Base-by-base conservation (phyloP, 2,113 vertebrate genomes). In the Tringa solitaria region DNA sequence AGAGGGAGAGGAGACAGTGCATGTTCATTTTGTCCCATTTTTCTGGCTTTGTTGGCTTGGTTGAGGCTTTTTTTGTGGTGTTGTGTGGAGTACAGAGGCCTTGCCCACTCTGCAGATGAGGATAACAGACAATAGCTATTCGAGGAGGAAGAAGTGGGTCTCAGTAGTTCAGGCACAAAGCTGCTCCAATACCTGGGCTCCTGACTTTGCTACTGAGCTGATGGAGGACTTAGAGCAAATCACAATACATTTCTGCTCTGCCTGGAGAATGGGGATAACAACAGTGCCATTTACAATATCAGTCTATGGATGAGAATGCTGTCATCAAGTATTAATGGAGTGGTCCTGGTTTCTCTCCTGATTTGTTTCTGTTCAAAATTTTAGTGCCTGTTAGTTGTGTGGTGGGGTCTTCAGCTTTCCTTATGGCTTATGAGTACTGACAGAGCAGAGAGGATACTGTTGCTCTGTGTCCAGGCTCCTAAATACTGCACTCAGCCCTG, bases 401-500 rank as follows among this genome's bases (percentile, higher is more conserved):
- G 24, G 4, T 27, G 7, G 28, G 17, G 8, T 45, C 46, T 73
- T 83, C 14, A 73, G 33, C 59, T 56, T 63, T 87, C 48, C 39
- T 79, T 74, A 60, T 51, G 60, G 32, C 19, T 77, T 67, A 23
- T 20, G 0, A 50, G 35, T 35, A 28, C 17, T 61, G 53, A 37
- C 60, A 73, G 48, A 79, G 20, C 60, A 79, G 23, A 87, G 48
- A 74, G 15, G 8, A 56, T 60, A 48, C 18, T 23, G 16, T 39
- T 83, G 48, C 26, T 9, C 22, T 41, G 18, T 20, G 14, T 39
- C 56, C 80, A 76, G 68, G 9, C 23, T 75, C n/a, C 63, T 37
- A 23, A 75, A 80, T 32, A 43, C 32, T 33, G 41, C 20, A 61
- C 9, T 74, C 37, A 77, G 37, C 9, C 12, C 30, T 0, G 0